Evolutionary conservation across 2,888 invertebrate species (phyloP).

Genomic region (Idaea biselata): DNA sequence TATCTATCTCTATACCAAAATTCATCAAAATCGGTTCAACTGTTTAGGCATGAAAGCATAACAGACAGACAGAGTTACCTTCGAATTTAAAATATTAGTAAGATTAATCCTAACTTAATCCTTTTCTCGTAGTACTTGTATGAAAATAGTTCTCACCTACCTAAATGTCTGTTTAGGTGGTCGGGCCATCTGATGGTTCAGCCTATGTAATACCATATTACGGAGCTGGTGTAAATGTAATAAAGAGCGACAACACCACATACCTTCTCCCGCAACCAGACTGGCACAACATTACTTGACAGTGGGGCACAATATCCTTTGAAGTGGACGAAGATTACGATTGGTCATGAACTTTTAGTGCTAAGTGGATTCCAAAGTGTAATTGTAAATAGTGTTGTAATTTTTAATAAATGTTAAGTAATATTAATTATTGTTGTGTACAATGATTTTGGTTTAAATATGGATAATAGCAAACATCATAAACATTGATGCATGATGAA

Average conservation of each 20-base stretch:
- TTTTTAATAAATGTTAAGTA: conserved; percentile 4
- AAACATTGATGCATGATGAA: not conserved
- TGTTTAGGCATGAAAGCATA: too few relatives aligned
- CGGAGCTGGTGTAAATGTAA: conserved; percentile 91
- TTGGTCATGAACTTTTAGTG: conserved; percentile 58
- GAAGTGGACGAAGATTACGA: conserved; percentile 74
- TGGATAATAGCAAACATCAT: not conserved
- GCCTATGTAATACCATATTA: conserved; percentile 96
- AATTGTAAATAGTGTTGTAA: not conserved
- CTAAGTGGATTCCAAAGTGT: not conserved
- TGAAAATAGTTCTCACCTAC: not conserved
- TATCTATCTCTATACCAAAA: too few relatives aligned
- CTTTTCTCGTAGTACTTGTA: not conserved
- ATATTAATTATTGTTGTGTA: not conserved
- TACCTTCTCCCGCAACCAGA: conserved; percentile 90
- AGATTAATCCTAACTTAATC: not conserved
- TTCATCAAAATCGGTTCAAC: too few relatives aligned
- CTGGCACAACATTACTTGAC: conserved; percentile 83
- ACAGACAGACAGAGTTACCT: too few relatives aligned
- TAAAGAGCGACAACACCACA: conserved; percentile 91
- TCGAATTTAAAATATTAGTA: too few relatives aligned
- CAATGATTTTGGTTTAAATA: not conserved
- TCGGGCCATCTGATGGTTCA: conserved; percentile 97
- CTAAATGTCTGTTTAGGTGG: conserved; percentile 75
- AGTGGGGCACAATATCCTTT: conserved; percentile 75